Base-by-base conservation (phyloP, 2,888 invertebrate species). In the Tuberolachnus salignus region DNA sequence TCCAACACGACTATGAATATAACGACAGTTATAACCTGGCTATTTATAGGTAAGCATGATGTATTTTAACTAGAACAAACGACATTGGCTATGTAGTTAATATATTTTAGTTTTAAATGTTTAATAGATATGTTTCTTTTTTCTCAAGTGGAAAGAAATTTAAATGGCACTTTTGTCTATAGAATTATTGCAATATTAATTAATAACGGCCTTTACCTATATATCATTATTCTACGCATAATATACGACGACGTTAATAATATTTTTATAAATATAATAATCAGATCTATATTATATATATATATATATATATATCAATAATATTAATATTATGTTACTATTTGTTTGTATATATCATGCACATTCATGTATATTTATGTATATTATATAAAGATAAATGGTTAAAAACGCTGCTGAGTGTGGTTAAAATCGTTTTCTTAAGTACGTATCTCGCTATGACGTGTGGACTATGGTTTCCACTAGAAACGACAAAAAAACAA, bases 361-460 rank as follows among this genome's bases (percentile, higher is more conserved):
- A 75, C 75, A 66, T 75, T 14, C 75, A 57, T 46, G 55, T 67
- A 72, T 61, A 64, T 64, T 66, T 57, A 66, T 75, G 66, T 57
- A 67, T 75, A 34, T 4, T 34, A 55, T 55, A n/a, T n/a, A n/a
- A n/a, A 66, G 64, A 66, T 75, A 75, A 66, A 75, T 75, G 55
- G 55, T 66, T 66, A 75, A 75, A 73, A 75, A 75, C 75, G 55
- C 44, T 75, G 75, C 75, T 75, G 75, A 46, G 55, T 75, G 75
- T 75, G 75, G 66, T 75, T 75, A 75, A 66, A 75, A 55, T 75
- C 75, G 55, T 66, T 26, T 75, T 46, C 66, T 75, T 67, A 75
- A 75, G 75, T 75, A 75, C 66, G 74, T 75, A 67, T 75, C 57
- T 75, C 66, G 53, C 75, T 75, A 75, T 75, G 44, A 53, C 53